phyloP scores from a whole-genome alignment of 2,797 vertebrate species.

The Vultur gryphus region DNA sequence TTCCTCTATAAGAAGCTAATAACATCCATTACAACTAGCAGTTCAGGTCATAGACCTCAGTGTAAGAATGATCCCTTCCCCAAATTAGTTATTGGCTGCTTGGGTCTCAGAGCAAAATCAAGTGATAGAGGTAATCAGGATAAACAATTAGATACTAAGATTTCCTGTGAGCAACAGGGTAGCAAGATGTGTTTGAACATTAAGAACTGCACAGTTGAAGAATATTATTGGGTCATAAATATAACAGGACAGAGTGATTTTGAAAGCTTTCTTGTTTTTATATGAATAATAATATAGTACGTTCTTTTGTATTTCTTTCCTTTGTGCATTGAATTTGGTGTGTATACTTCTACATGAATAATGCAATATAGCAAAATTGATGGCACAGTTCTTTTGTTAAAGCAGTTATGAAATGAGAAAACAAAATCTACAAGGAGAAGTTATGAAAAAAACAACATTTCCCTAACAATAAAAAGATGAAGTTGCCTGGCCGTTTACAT shows the following conservation, averaged over 20 bases:
- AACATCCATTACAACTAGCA: not conserved
- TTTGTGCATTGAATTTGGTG: constrained; percentile 16
- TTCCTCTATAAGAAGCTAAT: not conserved
- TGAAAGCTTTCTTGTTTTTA: constrained; percentile 22
- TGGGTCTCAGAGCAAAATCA: not conserved
- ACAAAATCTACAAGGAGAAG: constrained; percentile 67
- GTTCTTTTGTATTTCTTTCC: not conserved
- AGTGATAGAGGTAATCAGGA: not conserved
- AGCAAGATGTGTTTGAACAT: not conserved
- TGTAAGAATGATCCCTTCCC: not conserved
- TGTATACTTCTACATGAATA: constrained; percentile 55
- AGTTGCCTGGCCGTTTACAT: constrained; percentile 56
- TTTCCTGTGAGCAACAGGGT: not conserved
- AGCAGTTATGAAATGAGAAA: constrained; percentile 67
- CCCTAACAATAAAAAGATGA: constrained; percentile 58
- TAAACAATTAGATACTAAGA: not conserved
- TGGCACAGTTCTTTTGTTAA: constrained; percentile 60
- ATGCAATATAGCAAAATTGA: constrained; percentile 63
- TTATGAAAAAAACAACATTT: constrained; percentile 52
- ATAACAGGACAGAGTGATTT: not conserved
- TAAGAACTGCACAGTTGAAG: not conserved
- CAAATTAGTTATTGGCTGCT: not conserved
- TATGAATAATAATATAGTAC: not conserved
- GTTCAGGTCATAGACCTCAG: not conserved
- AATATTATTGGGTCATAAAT: constrained; percentile 10